These are phyloP conservation scores for Epistrophe eligans DNA, from an alignment of 2,888 invertebrate genomes.

Conservation along the genomic window DNA sequence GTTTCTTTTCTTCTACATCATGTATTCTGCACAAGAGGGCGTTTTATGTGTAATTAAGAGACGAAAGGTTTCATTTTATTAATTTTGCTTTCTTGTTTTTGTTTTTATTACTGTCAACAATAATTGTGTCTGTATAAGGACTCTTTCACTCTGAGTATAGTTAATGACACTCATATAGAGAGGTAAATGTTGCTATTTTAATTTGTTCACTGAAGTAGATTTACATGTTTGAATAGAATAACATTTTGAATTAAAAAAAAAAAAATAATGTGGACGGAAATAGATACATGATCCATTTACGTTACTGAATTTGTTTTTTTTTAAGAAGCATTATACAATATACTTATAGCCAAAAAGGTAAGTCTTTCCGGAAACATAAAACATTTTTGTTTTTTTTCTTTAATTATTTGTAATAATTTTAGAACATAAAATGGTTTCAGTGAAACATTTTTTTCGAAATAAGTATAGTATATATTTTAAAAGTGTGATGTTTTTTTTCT, in stretches of 20 bases:
- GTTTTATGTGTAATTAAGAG: conserved; percentile 55
- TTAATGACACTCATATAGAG: conserved; percentile 6
- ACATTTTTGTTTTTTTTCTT: too few relatives aligned
- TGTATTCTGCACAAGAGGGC: conserved; percentile 25
- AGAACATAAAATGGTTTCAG: too few relatives aligned
- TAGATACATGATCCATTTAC: not conserved
- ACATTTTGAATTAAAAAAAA: not conserved
- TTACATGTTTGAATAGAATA: conserved; percentile 22
- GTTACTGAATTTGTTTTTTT: too few relatives aligned
- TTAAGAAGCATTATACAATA: too few relatives aligned
- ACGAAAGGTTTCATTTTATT: conserved; percentile 45
- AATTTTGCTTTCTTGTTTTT: conserved; percentile 33
- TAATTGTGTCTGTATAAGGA: not conserved
- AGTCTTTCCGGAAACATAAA: too few relatives aligned
- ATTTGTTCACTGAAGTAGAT: conserved; percentile 16
- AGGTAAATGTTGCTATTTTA: conserved; percentile 12
- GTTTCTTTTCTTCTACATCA: not conserved
- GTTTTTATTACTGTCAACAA: conserved; percentile 22
- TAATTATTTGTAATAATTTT: too few relatives aligned
- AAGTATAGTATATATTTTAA: too few relatives aligned
- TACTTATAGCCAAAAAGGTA: too few relatives aligned
- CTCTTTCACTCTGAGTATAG: not conserved
- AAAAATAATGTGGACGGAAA: not conserved
- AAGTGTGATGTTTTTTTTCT: too few relatives aligned
- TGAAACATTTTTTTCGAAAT: too few relatives aligned